A percentile compares a stretch with the other conserved stretches of the same genome.
Conservation (phyloP, 2,113 vertebrate genomes). For the Campylomormyrus tamandua region DNA sequence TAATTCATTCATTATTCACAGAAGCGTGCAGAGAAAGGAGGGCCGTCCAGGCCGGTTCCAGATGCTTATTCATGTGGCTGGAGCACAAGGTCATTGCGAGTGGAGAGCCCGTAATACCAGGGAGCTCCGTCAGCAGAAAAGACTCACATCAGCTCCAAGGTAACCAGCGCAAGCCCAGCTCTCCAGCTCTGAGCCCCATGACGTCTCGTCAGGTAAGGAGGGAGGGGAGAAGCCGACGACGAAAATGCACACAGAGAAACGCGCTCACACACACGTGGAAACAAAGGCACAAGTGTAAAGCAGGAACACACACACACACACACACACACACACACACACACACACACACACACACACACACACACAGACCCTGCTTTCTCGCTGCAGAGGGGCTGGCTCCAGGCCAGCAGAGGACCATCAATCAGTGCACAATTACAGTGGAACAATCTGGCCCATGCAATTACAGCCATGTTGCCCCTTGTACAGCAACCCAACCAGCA, state of each 20-base stretch:
- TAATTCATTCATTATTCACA: neutral
- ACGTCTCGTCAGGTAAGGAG: neutral
- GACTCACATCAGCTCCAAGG: neutral
- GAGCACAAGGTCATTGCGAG: neutral
- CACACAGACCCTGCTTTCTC: constrained; percentile 15
- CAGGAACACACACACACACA: neutral
- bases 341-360: neutral
- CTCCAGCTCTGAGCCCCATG: neutral
- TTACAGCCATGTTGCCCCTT: constrained; percentile 21
- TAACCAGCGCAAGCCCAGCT: neutral
- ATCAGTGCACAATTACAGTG: constrained; percentile 43
- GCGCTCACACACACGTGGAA: neutral
- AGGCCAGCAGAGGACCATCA: constrained; percentile 34
- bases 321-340: neutral
- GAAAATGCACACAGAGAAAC: neutral
- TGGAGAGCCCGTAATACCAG: neutral
- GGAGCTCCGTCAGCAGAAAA: neutral
- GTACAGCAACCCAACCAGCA: neutral
- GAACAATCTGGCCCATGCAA: constrained; percentile 31
- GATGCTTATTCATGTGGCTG: neutral
- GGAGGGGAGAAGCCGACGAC: neutral
- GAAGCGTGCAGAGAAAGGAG: neutral
- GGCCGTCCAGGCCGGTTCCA: neutral
- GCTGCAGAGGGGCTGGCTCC: constrained; percentile 23
- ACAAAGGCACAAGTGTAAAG: neutral